phyloP scores from a whole-genome alignment of 2,113 vertebrate genomes.

The Megaceryle torquata region DNA sequence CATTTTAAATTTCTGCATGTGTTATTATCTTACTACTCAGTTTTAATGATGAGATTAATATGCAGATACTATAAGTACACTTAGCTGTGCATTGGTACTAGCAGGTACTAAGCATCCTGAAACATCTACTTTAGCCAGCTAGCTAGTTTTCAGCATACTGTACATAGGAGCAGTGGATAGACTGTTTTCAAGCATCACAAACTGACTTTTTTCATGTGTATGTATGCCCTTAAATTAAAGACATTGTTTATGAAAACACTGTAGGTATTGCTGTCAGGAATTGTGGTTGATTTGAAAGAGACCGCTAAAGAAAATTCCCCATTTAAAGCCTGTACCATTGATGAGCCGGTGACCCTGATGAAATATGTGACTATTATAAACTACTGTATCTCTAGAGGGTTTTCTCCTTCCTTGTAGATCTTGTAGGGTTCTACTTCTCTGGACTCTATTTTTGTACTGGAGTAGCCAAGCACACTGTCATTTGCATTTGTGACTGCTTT shows the following conservation, averaged over 20 bases:
- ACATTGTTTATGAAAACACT: constrained; percentile 9
- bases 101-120: background rate
- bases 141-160: background rate
- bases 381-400: background rate
- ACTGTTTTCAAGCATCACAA: background rate
- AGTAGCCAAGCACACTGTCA: background rate
- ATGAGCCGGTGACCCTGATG: constrained; percentile 75
- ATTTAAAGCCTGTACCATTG: constrained; percentile 73
- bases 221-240: background rate
- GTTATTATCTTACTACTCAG: background rate
- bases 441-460: background rate
- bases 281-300: constrained; percentile 81
- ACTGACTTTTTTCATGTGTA: background rate
- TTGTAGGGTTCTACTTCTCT: background rate
- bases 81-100: background rate
- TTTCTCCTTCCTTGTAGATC: background rate
- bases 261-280: constrained; percentile 80
- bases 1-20: background rate
- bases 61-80: background rate
- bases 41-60: background rate
- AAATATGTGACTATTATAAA: background rate
- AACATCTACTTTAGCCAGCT: background rate
- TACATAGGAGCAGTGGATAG: background rate
- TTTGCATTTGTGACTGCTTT: background rate
- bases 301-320: constrained; percentile 75